Evolutionary conservation across 2,797 vertebrate genomes (phyloP), one percentile per base, ranked within the genome.

Genomic region (Melanotaenia maccullochi): DNA sequence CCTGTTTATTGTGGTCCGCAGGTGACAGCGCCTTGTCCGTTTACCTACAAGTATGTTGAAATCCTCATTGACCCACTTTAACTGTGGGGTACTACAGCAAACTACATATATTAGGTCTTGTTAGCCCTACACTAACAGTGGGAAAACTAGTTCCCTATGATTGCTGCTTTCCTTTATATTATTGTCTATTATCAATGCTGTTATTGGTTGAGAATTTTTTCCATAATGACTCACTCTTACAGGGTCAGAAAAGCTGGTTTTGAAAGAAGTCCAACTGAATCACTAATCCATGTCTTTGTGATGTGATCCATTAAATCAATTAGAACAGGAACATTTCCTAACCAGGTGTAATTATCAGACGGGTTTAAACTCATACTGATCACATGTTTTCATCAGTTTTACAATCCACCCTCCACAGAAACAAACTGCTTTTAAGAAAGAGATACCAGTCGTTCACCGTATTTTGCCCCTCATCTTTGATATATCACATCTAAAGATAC

Each of bases 11-110:
- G 67, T 35, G 69, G 61, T 70, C 60, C 49, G 61, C 76, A 51
- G 83, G 68, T 85, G 88, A 87, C 90, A 87, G 68, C 18, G 64
- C 65, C 87, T 65, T 58, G 40, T 85, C 81, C 47, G 69, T 79
- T 85, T 70, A 78, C 70, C 80, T 83, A 25, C 79, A 82, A 71
- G 64, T 3, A 22, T 51, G 58, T 11, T 18, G 75, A 18, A 60
- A 0, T n/a, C 22, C 62, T 68, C 71, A 51, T 3, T 68, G 76
- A 83, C 87, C 82, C 82, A 73, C 79, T 83, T 85, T 71, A n/a
- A 28, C 70, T 65, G 32, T 5, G 55, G 47, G 51, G 9, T 28
- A 54, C 22, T 33, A 57, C 38, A 7, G 25, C 16, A 54, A 22
- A 38, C 12, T 25, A 33, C 5, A 8, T 33, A 55, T n/a, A 30